These are phyloP conservation scores for Heliconius hermathena DNA, from an alignment of 1,140 invertebrate genomes.

Conservation along the genomic window DNA sequence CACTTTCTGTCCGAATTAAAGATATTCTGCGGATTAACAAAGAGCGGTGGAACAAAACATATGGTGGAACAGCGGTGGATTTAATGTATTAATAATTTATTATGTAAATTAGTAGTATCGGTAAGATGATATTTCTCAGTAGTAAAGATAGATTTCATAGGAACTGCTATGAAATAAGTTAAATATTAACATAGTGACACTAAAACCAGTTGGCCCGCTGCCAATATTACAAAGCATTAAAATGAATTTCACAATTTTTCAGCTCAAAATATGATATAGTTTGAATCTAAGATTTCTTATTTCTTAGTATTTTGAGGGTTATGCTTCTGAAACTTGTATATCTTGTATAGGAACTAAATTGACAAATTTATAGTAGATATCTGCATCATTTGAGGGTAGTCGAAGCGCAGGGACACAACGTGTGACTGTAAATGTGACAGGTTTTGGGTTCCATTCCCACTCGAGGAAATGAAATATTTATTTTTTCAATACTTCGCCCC, in stretches of 20 bases:
- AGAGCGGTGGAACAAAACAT: no score
- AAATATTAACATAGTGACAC: constrained; percentile 14
- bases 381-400: no score
- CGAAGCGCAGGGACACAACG: no score
- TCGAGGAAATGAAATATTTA: no score
- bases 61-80: no score
- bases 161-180: neutral
- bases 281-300: constrained; percentile 11
- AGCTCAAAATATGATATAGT: constrained; percentile 22
- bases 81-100: no score
- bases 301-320: neutral
- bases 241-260: constrained; percentile 23
- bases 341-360: neutral
- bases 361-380: neutral
- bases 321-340: neutral
- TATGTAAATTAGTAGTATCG: neutral
- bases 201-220: constrained; percentile 24
- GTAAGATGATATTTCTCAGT: neutral
- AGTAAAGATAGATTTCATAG: neutral
- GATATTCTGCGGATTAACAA: no score
- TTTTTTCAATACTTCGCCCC: no score
- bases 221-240: constrained; percentile 28
- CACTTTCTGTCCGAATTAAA: no score
- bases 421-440: no score
- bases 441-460: no score